Conservation (phyloP, 2,113 vertebrate genomes). For the Puma concolor region DNA sequence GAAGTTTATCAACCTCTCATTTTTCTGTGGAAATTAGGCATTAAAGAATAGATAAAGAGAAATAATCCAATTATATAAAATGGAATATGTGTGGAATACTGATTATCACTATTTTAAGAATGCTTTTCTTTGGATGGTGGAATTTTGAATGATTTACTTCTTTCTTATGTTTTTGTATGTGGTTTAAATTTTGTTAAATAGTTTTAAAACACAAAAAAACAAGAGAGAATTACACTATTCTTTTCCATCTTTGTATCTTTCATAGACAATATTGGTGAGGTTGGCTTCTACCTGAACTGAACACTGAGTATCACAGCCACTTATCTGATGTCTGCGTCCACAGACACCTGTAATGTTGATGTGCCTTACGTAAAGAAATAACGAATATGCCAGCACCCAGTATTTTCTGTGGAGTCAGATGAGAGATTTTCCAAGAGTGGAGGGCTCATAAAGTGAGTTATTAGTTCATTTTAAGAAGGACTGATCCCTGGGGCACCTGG, state of each 20-base stretch:
- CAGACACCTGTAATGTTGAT: too few species aligned
- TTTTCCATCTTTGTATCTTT: background rate
- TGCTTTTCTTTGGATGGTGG: background rate
- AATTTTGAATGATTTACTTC: background rate
- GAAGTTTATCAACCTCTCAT: background rate
- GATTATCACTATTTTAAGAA: background rate
- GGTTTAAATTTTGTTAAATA: background rate
- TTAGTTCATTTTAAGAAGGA: background rate
- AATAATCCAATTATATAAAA: background rate
- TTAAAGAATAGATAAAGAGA: background rate
- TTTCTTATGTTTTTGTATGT: background rate
- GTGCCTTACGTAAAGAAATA: background rate
- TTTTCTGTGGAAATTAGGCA: background rate
- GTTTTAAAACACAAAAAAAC: background rate
- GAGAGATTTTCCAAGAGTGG: background rate
- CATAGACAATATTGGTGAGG: background rate
- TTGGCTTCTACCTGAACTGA: background rate
- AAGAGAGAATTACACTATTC: background rate
- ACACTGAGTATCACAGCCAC: background rate
- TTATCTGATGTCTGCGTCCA: background rate
- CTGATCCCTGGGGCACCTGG: too few species aligned
- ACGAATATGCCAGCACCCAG: background rate
- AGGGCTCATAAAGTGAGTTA: background rate
- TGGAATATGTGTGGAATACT: background rate
- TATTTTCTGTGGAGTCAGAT: background rate